Evolutionary conservation across 2,113 vertebrate species (phyloP).

Genomic region (Atrichornis clamosus): DNA sequence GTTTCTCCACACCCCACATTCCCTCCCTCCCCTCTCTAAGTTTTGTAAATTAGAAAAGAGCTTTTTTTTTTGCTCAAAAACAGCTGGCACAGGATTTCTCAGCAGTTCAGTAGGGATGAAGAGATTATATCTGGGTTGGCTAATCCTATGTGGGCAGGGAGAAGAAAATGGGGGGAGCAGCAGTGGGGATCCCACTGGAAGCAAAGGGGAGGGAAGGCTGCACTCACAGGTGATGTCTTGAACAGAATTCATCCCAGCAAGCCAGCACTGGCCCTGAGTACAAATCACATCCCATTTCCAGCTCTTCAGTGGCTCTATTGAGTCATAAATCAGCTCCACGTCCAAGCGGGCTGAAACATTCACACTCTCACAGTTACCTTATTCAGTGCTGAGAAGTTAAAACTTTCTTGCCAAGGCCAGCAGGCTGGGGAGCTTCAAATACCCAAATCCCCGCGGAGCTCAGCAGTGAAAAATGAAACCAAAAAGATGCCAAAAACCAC

Average conservation of each 20-base stretch:
- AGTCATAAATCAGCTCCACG: conserved; percentile 42
- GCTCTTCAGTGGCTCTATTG: conserved; percentile 13
- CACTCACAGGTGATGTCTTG: neutral
- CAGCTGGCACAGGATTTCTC: neutral
- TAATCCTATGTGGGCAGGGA: neutral
- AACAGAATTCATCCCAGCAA: conserved; percentile 35
- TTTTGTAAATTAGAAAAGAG: neutral
- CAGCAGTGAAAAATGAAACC: neutral
- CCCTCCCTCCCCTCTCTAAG: neutral
- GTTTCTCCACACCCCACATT: neutral
- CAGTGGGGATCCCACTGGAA: neutral
- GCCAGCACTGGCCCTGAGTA: conserved; percentile 1
- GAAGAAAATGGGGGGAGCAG: neutral
- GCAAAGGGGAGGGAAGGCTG: neutral
- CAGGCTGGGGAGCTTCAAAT: neutral
- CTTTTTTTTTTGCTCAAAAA: neutral
- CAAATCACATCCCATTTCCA: conserved; percentile 58
- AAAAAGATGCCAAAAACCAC: neutral
- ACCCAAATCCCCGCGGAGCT: neutral
- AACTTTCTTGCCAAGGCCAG: conserved; percentile 21
- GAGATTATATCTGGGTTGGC: neutral
- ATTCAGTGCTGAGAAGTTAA: conserved; percentile 3
- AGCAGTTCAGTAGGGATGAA: neutral
- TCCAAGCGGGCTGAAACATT: neutral
- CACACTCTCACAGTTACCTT: neutral